Percentiles rank a stretch among this genome's conserved stretches.
These are phyloP conservation scores for Loxodonta africana DNA, from an alignment of 2,113 vertebrate species.

Conservation along the genomic window DNA sequence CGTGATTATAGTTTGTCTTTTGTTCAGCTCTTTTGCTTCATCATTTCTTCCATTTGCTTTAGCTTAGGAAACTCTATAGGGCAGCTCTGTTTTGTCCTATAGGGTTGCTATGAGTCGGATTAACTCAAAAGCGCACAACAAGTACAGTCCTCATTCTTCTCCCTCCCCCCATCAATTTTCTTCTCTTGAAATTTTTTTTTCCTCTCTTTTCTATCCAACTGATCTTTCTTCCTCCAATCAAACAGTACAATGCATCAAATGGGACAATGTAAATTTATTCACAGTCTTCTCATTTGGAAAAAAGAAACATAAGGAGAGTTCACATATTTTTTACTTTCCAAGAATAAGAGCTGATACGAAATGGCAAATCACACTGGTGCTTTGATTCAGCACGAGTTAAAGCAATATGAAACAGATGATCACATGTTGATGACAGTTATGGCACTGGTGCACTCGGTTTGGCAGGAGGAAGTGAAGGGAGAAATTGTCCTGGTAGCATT, in stretches of 20 bases:
- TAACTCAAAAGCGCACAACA: not conserved
- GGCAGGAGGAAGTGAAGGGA: constrained; percentile 64
- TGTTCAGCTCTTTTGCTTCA: no score
- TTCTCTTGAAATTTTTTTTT: constrained; percentile 1
- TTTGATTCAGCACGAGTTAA: constrained; percentile 68
- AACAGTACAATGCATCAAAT: not conserved
- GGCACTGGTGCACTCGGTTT: constrained; percentile 18
- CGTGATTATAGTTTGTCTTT: no score
- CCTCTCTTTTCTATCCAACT: constrained; percentile 3
- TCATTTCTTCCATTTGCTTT: no score
- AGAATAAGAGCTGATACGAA: constrained; percentile 72
- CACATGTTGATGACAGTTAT: constrained; percentile 78
- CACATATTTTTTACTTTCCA: constrained; percentile 67
- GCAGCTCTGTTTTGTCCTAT: not conserved
- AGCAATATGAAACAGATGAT: constrained; percentile 79
- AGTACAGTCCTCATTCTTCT: not conserved
- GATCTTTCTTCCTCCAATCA: constrained; percentile 29
- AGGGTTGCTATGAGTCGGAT: not conserved
- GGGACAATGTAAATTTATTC: constrained; percentile 53
- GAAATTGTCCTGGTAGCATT: constrained; percentile 73
- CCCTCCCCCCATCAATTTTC: not conserved
- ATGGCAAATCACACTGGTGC: constrained; percentile 57
- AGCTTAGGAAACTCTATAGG: not conserved
- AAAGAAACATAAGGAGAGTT: constrained; percentile 24
- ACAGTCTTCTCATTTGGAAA: constrained; percentile 37